These are phyloP conservation scores for Oncorhynchus nerka DNA, from an alignment of 2,113 vertebrate genomes.

Conservation along the genomic window DNA sequence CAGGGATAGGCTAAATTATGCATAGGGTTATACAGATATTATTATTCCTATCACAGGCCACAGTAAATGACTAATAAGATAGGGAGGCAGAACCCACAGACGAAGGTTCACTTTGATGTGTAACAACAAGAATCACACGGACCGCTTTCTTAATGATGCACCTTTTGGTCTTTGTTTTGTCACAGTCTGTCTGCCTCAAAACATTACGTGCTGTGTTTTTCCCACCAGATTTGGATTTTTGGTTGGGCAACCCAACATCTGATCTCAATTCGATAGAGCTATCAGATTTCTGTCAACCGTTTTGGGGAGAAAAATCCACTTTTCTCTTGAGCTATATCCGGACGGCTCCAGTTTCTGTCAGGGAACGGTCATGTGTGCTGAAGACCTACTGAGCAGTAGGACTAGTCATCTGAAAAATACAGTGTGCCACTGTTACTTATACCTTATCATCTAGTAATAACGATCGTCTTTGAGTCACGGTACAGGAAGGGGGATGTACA, in stretches of 20 bases:
- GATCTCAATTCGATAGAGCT: slow-evolving; percentile 52
- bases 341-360: slow-evolving; percentile 22
- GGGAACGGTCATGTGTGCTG: slow-evolving; percentile 1
- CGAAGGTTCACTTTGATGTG: background rate
- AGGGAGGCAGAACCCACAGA: slow-evolving; percentile 29
- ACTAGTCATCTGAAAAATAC: slow-evolving; percentile 10
- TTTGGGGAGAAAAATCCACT: slow-evolving; percentile 42
- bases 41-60: slow-evolving; percentile 47
- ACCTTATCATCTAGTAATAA: background rate
- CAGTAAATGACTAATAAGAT: slow-evolving; percentile 35
- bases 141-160: slow-evolving; percentile 25
- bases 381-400: slow-evolving; percentile 1
- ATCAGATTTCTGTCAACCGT: slow-evolving; percentile 38
- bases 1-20: slow-evolving; percentile 42
- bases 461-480: background rate
- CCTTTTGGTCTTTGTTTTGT: slow-evolving; percentile 30
- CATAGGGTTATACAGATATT: slow-evolving; percentile 41
- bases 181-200: slow-evolving; percentile 19
- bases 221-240: slow-evolving; percentile 53
- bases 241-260: slow-evolving; percentile 38
- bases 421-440: background rate
- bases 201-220: slow-evolving; percentile 36
- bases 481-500: background rate
- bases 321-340: slow-evolving; percentile 24
- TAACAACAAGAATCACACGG: background rate